Evolutionary conservation across 1,140 invertebrate species (phyloP).

Genomic region (Drosophila jambulina): DNA sequence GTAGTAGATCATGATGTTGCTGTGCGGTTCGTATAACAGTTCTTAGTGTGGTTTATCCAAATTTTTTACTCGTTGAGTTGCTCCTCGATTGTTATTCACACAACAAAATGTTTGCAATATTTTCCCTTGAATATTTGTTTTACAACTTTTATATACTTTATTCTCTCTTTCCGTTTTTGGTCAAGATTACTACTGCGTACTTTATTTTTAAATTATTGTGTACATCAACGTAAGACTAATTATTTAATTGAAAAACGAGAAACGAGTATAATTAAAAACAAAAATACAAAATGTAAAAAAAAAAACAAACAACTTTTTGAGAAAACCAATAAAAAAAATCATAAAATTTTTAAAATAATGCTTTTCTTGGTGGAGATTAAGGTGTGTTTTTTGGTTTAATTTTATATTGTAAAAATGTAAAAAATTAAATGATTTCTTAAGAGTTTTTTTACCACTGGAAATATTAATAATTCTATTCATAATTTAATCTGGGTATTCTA

Average conservation of each 20-base stretch:
- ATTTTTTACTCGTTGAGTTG: constrained; percentile 53
- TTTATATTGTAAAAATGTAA: not conserved
- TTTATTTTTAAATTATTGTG: constrained; percentile 77
- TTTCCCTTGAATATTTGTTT: constrained; percentile 31
- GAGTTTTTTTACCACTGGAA: no score
- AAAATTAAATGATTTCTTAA: not conserved
- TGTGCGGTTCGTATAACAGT: constrained; percentile 39
- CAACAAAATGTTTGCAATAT: constrained; percentile 29
- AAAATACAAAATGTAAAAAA: constrained; percentile 48
- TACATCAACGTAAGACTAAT: constrained; percentile 83
- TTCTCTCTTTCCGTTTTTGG: constrained; percentile 55
- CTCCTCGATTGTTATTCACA: constrained; percentile 15
- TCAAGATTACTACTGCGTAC: constrained; percentile 59
- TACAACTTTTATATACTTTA: constrained; percentile 35
- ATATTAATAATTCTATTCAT: no score
- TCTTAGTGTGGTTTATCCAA: constrained; percentile 40
- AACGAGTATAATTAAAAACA: constrained; percentile 45
- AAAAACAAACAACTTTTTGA: constrained; percentile 65
- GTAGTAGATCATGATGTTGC: constrained; percentile 10
- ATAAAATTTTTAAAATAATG: constrained; percentile 72
- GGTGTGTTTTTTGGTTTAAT: not conserved
- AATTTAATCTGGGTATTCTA: no score
- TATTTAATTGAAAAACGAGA: constrained; percentile 75
- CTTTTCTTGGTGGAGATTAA: not conserved
- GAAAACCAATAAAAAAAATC: constrained; percentile 78